A percentile compares a stretch with the other conserved stretches of the same genome.
Conservation (phyloP, 2,113 vertebrate species). For the Tauraco erythrolophus region DNA sequence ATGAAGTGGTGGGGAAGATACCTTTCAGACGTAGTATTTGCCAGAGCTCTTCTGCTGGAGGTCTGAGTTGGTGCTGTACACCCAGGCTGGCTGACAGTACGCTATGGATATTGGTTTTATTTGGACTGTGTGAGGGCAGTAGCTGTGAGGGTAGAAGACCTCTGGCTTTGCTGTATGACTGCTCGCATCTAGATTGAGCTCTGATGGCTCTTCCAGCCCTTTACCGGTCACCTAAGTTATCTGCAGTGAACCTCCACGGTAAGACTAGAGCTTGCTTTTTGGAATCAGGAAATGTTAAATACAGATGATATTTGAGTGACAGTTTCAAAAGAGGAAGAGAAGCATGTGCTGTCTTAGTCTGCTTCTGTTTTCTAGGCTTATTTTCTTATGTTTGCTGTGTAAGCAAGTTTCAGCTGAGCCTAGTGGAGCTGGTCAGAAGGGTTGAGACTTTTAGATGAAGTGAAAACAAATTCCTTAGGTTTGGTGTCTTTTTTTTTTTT, state of each 20-base stretch:
- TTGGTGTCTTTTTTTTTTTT: background rate
- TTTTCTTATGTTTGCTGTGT: background rate
- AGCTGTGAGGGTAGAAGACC: background rate
- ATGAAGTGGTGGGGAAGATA: background rate
- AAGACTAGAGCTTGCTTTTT: background rate
- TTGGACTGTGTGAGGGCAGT: background rate
- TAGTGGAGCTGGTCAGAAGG: background rate
- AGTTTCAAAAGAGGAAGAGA: constrained; percentile 25
- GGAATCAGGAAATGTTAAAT: background rate
- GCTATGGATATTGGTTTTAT: background rate
- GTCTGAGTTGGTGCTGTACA: background rate
- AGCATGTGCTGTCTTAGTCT: background rate
- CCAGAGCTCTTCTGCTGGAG: background rate
- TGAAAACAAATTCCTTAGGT: background rate
- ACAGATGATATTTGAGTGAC: background rate
- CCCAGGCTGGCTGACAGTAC: background rate
- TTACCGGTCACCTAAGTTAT: background rate
- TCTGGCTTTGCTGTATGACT: background rate
- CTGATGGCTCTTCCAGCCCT: background rate
- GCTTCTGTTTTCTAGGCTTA: constrained; percentile 30
- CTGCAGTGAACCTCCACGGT: background rate
- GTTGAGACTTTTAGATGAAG: background rate
- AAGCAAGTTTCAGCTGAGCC: constrained; percentile 11
- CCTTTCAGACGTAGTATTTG: background rate
- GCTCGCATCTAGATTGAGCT: background rate